These are phyloP conservation scores for Halocynthia roretzi DNA, from an alignment of 23 tunicate genomes.

Conservation along the genomic window DNA sequence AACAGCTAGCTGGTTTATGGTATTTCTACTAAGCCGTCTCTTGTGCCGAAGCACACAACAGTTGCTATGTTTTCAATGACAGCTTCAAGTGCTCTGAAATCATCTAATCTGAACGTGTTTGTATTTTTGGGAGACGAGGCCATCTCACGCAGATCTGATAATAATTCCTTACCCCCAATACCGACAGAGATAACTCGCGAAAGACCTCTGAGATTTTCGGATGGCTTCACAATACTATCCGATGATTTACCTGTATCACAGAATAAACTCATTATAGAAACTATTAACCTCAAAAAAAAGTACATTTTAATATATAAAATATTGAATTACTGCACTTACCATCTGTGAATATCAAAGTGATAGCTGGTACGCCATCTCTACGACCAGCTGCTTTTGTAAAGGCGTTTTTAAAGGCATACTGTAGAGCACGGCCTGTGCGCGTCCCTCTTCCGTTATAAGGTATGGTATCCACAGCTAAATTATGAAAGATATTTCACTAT, in stretches of 20 bases:
- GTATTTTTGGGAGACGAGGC: slow-evolving; percentile 31
- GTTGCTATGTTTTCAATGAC: slow-evolving; percentile 30
- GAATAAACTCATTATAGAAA: not conserved
- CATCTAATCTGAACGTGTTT: slow-evolving; percentile 44
- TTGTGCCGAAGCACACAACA: slow-evolving; percentile 52
- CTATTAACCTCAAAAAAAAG: not conserved
- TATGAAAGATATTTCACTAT: not conserved
- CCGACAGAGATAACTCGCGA: slow-evolving; percentile 74
- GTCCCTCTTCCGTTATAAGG: slow-evolving; percentile 67
- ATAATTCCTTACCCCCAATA: slow-evolving; percentile 25
- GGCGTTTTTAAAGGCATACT: slow-evolving; percentile 29
- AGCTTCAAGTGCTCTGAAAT: slow-evolving; percentile 34
- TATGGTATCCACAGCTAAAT: slow-evolving; percentile 44
- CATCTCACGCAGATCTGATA: slow-evolving; percentile 37
- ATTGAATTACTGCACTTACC: slow-evolving; percentile 37
- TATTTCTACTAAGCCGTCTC: too few relatives aligned
- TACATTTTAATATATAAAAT: not conserved
- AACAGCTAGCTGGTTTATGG: too few relatives aligned
- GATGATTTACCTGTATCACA: slow-evolving; percentile 47
- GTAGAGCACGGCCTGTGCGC: slow-evolving; percentile 61
- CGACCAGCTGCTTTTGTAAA: slow-evolving; percentile 46
- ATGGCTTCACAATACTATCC: slow-evolving; percentile 37
- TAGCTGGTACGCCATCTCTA: slow-evolving; percentile 73
- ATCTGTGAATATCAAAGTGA: slow-evolving; percentile 69
- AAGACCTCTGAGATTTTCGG: slow-evolving; percentile 19